Conservation (phyloP, 2,113 vertebrate genomes). For the Rana temporaria region DNA sequence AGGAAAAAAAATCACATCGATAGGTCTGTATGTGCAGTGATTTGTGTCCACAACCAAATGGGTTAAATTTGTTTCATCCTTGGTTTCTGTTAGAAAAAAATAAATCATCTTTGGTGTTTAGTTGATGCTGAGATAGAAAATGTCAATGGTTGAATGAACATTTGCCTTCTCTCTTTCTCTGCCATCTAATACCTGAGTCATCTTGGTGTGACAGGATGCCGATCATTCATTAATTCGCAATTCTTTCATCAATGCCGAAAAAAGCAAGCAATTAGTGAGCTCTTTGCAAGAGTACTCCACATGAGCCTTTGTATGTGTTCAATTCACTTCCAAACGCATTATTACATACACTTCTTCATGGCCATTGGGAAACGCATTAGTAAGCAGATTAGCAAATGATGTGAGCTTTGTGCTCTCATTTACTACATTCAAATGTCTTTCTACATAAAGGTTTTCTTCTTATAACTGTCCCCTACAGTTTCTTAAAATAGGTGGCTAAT, state of each 20-base stretch:
- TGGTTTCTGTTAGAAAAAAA: background rate
- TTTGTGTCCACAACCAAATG: background rate
- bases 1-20: too few relatives aligned
- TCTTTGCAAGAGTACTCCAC: constrained; percentile 6
- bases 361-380: constrained; percentile 4
- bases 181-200: constrained; percentile 8
- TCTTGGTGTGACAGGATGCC: constrained; percentile 16
- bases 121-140: background rate
- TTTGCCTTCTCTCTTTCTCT: background rate
- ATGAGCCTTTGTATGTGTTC: constrained; percentile 25
- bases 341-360: constrained; percentile 11
- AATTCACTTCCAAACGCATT: constrained; percentile 36
- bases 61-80: background rate
- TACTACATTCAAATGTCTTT: constrained; percentile 37
- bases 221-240: constrained; percentile 16
- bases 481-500: constrained; percentile 20
- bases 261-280: constrained; percentile 26
- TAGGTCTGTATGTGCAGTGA: background rate
- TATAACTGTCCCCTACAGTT: constrained; percentile 11
- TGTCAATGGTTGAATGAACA: background rate
- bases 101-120: too few relatives aligned
- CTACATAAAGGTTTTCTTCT: background rate
- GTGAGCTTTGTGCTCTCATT: constrained; percentile 11
- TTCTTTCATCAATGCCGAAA: constrained; percentile 5
- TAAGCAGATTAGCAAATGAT: constrained; percentile 30